phyloP scores from a whole-genome alignment of 2,797 vertebrate genomes.

The Pseudochirops corinnae region DNA sequence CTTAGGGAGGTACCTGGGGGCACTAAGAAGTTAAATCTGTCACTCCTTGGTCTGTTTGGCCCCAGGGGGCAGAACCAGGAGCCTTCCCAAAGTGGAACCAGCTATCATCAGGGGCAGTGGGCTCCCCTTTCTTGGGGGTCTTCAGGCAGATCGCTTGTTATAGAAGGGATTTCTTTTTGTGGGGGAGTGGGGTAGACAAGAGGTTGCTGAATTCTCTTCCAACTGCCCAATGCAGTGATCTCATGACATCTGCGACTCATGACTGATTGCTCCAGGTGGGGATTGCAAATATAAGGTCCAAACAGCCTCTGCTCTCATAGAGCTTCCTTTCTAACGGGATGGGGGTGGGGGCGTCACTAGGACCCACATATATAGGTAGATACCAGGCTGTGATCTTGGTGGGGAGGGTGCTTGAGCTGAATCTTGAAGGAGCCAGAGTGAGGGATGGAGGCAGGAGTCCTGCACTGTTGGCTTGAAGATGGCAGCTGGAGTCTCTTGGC shows the following conservation, averaged over 20 bases:
- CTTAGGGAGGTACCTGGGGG: background rate
- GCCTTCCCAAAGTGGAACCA: background rate
- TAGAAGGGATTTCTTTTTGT: background rate
- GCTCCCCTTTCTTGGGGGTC: background rate
- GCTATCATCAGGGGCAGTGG: background rate
- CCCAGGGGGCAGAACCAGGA: background rate
- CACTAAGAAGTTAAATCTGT: background rate
- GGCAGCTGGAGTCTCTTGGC: background rate
- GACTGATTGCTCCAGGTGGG: background rate
- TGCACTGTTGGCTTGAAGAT: background rate
- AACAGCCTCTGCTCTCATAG: background rate
- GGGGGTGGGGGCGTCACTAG: too few relatives aligned
- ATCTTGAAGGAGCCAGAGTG: too few relatives aligned
- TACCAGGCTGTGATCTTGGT: too few relatives aligned
- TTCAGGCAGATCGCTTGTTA: background rate
- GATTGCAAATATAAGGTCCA: background rate
- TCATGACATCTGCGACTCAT: background rate
- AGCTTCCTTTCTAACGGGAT: too few relatives aligned
- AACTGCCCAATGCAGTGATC: background rate
- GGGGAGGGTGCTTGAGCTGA: too few relatives aligned
- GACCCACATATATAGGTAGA: too few relatives aligned
- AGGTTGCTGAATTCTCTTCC: background rate
- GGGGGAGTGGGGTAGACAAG: background rate
- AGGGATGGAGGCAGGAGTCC: background rate
- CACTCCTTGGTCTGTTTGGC: background rate